Evolutionary conservation across 1,140 invertebrate genomes (phyloP).

Genomic region (Palaemon carinicauda): DNA sequence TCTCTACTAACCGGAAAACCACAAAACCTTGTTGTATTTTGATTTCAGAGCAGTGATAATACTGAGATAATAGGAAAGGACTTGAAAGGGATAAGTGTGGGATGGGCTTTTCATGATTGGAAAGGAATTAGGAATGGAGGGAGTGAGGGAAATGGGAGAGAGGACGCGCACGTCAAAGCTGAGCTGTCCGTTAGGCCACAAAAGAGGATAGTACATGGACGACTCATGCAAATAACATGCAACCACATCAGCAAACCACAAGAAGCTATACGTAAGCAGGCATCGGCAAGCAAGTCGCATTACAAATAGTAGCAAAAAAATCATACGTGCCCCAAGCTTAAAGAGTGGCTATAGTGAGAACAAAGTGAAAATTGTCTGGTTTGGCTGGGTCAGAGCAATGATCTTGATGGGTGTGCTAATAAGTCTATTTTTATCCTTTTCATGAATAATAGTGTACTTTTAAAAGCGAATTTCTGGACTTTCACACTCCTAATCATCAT

Average conservation of each 20-base stretch:
- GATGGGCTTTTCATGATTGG: too few species aligned
- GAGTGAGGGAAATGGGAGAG: not conserved
- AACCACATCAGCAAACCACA: not conserved
- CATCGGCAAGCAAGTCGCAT: constrained; percentile 10
- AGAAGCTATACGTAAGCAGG: constrained; percentile 12
- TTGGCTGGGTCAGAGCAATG: too few species aligned
- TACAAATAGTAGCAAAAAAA: constrained; percentile 28
- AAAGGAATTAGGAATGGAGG: not conserved
- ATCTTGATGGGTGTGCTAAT: too few species aligned
- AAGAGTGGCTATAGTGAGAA: not conserved
- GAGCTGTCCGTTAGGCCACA: not conserved
- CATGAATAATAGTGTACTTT: too few species aligned
- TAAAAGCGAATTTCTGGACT: too few species aligned
- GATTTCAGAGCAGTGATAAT: too few species aligned
- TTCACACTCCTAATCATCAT: too few species aligned
- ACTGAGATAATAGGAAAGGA: too few species aligned
- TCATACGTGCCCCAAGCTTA: constrained; percentile 14
- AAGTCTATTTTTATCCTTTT: too few species aligned
- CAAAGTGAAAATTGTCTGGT: not conserved
- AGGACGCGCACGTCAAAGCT: not conserved
- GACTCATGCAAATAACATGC: constrained; percentile 24
- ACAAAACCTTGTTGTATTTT: too few species aligned
- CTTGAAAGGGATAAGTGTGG: too few species aligned
- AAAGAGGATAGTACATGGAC: constrained; percentile 47
- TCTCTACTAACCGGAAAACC: too few species aligned